Evolutionary conservation across 2,113 vertebrate species (phyloP).

Genomic region (Sorex fumeus): DNA sequence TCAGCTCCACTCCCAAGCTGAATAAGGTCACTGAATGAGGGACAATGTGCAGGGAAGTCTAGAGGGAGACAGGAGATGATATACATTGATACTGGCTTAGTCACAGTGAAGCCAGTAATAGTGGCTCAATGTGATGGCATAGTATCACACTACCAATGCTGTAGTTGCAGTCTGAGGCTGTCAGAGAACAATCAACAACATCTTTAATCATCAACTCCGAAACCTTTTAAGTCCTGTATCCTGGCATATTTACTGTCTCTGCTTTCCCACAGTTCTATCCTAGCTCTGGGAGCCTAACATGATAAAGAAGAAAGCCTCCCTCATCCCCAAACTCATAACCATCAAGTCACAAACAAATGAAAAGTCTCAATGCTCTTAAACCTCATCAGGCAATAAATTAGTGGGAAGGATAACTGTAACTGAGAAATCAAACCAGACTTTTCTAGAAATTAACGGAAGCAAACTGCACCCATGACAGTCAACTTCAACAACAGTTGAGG

Average conservation of each 20-base stretch:
- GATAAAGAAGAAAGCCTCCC: no score
- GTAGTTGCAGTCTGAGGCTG: neutral
- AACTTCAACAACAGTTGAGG: neutral
- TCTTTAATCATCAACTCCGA: neutral
- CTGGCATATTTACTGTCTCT: rapidly evolving
- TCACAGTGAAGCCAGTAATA: no score
- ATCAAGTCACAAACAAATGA: neutral
- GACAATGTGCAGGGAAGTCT: neutral
- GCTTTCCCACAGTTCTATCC: rapidly evolving
- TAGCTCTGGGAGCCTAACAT: neutral
- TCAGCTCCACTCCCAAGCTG: neutral
- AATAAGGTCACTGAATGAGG: neutral
- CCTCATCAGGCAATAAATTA: neutral
- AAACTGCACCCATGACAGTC: neutral
- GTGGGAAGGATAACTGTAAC: neutral
- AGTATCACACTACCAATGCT: rapidly evolving
- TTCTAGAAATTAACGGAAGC: neutral
- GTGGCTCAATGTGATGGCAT: rapidly evolving
- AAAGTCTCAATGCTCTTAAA: neutral
- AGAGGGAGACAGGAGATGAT: neutral
- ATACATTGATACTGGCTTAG: rapidly evolving
- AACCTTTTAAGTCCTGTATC: neutral
- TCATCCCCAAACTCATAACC: neutral
- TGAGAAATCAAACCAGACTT: neutral
- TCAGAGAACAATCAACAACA: neutral